A percentile compares a stretch with the other conserved stretches of the same genome.
These are phyloP conservation scores for Xenotilapia flavipinnis DNA, from an alignment of 2,113 vertebrate species.

Conservation along the genomic window DNA sequence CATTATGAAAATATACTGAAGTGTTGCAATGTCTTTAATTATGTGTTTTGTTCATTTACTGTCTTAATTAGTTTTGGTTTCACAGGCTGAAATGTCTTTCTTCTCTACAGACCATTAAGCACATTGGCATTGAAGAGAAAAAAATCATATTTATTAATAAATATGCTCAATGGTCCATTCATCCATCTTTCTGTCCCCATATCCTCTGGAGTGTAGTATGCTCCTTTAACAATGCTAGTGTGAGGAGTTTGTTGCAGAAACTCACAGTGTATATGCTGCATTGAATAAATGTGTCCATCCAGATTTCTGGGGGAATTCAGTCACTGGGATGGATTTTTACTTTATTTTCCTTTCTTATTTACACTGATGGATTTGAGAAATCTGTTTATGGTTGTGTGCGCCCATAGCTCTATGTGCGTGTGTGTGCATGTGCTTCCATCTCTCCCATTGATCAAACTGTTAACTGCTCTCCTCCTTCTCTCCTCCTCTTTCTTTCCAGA, in stretches of 20 bases:
- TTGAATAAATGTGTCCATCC: not conserved
- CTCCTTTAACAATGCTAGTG: not conserved
- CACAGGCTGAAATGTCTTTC: not conserved
- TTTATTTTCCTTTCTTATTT: conserved; percentile 23
- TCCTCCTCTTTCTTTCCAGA: conserved; percentile 9
- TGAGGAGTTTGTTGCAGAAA: not conserved
- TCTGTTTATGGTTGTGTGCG: not conserved
- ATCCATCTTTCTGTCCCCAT: not conserved
- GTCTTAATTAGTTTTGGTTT: not conserved
- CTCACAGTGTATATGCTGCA: not conserved
- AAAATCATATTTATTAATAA: not conserved
- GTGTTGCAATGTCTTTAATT: not conserved
- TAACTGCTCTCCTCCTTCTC: conserved; percentile 4
- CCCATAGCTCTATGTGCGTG: not conserved
- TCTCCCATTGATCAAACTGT: conserved; percentile 25
- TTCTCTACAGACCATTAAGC: not conserved
- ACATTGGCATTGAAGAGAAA: not conserved
- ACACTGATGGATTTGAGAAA: conserved; percentile 26
- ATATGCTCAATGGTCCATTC: not conserved
- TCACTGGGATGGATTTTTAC: not conserved
- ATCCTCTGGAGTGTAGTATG: not conserved
- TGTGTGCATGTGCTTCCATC: not conserved
- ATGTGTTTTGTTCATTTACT: not conserved
- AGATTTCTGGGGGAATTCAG: conserved; percentile 1
- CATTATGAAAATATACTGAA: not conserved